phyloP scores from a whole-genome alignment of 2,797 vertebrate genomes.

The Perdix hodgsoniae region DNA sequence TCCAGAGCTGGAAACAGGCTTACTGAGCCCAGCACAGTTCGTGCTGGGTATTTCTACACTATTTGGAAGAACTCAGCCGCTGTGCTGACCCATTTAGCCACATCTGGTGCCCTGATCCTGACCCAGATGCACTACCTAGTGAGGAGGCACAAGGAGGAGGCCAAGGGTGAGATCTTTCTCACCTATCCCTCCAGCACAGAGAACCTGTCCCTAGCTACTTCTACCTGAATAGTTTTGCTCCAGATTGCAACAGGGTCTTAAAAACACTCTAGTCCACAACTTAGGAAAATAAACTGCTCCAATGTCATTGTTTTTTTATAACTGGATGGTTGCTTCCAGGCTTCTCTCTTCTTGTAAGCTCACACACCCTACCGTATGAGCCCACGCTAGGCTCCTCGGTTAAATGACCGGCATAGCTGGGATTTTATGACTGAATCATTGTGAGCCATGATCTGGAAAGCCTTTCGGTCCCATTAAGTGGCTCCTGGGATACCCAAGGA shows the following conservation, averaged over 20 bases:
- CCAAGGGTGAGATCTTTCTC: background rate
- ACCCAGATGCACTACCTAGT: background rate
- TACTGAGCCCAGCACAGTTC: background rate
- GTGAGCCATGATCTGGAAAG: background rate
- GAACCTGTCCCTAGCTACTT: background rate
- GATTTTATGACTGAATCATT: background rate
- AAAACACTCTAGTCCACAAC: background rate
- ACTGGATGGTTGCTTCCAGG: background rate
- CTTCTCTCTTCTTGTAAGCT: background rate
- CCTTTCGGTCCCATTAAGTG: background rate
- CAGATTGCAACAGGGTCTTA: background rate
- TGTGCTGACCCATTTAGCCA: background rate
- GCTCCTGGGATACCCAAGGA: background rate
- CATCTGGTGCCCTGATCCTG: background rate
- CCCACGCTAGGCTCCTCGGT: accelerated
- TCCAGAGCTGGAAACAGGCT: background rate
- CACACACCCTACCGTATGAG: accelerated
- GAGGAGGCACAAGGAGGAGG: background rate
- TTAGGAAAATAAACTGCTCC: background rate
- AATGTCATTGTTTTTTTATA: background rate
- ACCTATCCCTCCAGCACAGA: background rate
- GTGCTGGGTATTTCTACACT: too few species aligned
- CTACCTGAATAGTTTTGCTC: background rate
- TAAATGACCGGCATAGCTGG: background rate
- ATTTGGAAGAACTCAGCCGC: background rate